phyloP scores from a whole-genome alignment of 2,888 invertebrate genomes.

The Cantharis rustica region DNA sequence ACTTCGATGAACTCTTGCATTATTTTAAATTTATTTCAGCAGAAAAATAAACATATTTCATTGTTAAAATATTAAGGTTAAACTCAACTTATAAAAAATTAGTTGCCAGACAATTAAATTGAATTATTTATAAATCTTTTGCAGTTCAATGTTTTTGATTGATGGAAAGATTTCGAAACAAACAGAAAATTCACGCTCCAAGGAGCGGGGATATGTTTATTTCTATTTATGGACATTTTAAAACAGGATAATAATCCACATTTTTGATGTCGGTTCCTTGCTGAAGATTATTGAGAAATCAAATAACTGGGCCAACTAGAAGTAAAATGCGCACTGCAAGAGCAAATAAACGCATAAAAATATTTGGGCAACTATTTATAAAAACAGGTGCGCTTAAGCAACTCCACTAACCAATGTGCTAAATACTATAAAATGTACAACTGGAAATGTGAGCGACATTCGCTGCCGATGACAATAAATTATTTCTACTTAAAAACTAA shows the following conservation, averaged over 20 bases:
- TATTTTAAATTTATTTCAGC: not conserved
- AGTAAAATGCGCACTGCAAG: not conserved
- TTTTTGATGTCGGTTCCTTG: not conserved
- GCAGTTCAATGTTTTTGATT: not conserved
- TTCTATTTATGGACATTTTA: not conserved
- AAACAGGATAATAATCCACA: not conserved
- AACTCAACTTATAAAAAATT: not conserved
- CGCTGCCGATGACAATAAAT: not conserved
- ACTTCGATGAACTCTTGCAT: not conserved
- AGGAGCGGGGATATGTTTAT: not conserved
- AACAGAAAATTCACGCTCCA: not conserved
- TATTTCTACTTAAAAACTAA: not conserved
- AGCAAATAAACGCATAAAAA: not conserved
- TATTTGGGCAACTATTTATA: not conserved
- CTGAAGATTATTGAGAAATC: not conserved
- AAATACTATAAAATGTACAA: not conserved
- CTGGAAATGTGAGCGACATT: not conserved
- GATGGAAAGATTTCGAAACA: not conserved
- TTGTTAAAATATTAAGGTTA: not conserved
- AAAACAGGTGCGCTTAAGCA: not conserved
- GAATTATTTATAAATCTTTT: not conserved
- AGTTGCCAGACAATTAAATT: not conserved
- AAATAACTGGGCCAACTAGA: not conserved
- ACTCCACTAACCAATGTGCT: not conserved
- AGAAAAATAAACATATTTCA: not conserved